A percentile compares a stretch with the other conserved stretches of the same genome.
These are phyloP conservation scores for Melanotaenia boesemani DNA, from an alignment of 2,797 vertebrate species.

Conservation along the genomic window DNA sequence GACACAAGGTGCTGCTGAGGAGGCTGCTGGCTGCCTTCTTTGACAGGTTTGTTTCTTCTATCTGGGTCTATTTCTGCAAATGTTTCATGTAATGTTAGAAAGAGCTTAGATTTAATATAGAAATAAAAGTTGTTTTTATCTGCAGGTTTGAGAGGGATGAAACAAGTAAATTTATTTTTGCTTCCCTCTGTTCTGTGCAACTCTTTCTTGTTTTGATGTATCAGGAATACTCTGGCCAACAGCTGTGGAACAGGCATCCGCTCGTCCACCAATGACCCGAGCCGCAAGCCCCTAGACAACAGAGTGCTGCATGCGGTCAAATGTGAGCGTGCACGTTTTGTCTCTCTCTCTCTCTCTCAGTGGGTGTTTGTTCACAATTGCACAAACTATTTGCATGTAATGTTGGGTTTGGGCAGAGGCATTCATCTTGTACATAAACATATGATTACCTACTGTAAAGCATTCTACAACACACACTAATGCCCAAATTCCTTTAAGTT, in stretches of 20 bases:
- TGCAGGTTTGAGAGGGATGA: constrained; percentile 8
- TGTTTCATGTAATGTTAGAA: constrained; percentile 53
- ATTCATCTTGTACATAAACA: not conserved
- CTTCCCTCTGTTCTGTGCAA: constrained; percentile 34
- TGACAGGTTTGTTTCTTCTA: constrained; percentile 86
- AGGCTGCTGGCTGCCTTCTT: constrained; percentile 96
- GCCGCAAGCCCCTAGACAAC: constrained; percentile 94
- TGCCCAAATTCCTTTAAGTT: not conserved
- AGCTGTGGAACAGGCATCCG: constrained; percentile 97
- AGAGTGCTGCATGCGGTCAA: constrained; percentile 94
- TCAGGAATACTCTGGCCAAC: constrained; percentile 94
- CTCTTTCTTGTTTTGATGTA: constrained; percentile 28
- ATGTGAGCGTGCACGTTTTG: constrained; percentile 82
- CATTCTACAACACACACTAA: not conserved
- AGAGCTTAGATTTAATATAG: constrained; percentile 41
- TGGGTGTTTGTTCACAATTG: too few relatives aligned
- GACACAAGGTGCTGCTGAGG: constrained; percentile 95
- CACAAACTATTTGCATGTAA: not conserved
- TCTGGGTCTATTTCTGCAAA: constrained; percentile 60
- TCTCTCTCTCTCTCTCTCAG: not conserved
- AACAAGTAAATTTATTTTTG: constrained; percentile 37
- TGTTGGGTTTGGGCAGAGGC: not conserved
- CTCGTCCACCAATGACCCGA: constrained; percentile 95
- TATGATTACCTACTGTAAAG: not conserved
- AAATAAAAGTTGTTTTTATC: constrained; percentile 35